These are phyloP conservation scores for Drosophila falleni DNA, from an alignment of 2,888 invertebrate genomes.

Conservation along the genomic window DNA sequence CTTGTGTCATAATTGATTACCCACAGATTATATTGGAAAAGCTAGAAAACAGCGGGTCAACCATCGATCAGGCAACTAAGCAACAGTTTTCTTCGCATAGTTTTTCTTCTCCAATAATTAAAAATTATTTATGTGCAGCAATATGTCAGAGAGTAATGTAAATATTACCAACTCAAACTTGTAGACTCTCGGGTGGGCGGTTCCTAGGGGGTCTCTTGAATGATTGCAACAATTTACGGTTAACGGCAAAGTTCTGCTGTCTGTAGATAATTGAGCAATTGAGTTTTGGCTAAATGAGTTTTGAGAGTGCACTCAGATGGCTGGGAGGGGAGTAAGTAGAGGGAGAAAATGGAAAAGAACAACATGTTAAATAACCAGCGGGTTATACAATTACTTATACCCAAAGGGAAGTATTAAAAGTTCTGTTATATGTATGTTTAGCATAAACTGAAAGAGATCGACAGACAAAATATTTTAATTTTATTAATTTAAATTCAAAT, in stretches of 20 bases:
- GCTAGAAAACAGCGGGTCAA: slow-evolving; percentile 25
- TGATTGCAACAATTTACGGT: slow-evolving; percentile 71
- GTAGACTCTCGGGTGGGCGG: slow-evolving; percentile 15
- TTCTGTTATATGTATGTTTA: not conserved
- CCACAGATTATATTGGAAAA: slow-evolving; percentile 41
- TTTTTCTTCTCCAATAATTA: slow-evolving; percentile 68
- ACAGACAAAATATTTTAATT: too few species aligned
- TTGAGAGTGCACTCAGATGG: slow-evolving; percentile 43
- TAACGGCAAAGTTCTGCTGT: slow-evolving; percentile 54
- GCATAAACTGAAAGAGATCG: too few species aligned
- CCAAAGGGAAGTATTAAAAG: not conserved
- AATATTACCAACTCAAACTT: slow-evolving; percentile 52
- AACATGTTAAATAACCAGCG: slow-evolving; percentile 16
- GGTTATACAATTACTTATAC: slow-evolving; percentile 12
- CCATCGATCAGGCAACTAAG: slow-evolving; percentile 57
- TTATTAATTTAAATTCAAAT: too few species aligned
- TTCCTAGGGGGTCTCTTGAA: slow-evolving; percentile 51
- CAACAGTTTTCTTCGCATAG: slow-evolving; percentile 39
- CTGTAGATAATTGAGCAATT: slow-evolving; percentile 79
- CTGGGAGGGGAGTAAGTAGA: slow-evolving; percentile 1
- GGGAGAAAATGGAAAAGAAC: not conserved
- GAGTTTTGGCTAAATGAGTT: slow-evolving; percentile 77
- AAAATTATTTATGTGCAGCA: slow-evolving; percentile 75
- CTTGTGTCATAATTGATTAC: slow-evolving; percentile 49
- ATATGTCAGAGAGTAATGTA: slow-evolving; percentile 72